phyloP scores from a whole-genome alignment of 1,140 invertebrate species.

The Ooceraea biroi region DNA sequence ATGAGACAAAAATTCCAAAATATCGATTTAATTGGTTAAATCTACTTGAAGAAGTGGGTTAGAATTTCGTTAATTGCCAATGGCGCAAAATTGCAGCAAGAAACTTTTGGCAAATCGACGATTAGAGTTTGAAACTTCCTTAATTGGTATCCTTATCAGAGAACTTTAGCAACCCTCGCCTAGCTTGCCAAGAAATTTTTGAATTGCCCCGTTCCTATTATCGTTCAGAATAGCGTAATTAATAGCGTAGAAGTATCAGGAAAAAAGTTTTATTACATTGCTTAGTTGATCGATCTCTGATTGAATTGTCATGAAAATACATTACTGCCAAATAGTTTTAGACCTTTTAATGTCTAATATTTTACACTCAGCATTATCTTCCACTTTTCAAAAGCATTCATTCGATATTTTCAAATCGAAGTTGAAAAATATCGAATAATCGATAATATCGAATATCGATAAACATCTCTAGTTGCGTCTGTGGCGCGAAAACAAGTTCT shows the following conservation, averaged over 20 bases:
- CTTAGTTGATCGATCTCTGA: conserved; percentile 28
- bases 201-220: conserved; percentile 60
- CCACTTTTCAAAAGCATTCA: no score
- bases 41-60: conserved; percentile 29
- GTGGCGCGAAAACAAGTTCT: no score
- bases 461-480: no score
- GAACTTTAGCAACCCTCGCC: conserved; percentile 67
- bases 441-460: no score
- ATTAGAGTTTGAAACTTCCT: conserved; percentile 49
- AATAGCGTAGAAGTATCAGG: not conserved
- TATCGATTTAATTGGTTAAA: conserved; percentile 36
- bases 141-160: conserved; percentile 51
- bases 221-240: conserved; percentile 30
- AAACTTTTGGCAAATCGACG: conserved; percentile 58
- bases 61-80: conserved; percentile 31
- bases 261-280: conserved; percentile 24
- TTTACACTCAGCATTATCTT: no score
- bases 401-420: no score
- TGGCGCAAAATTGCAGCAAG: conserved; percentile 50
- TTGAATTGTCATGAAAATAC: conserved; percentile 14
- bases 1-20: not conserved
- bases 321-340: conserved; percentile 31
- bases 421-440: no score
- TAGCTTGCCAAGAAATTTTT: conserved; percentile 74
- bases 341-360: conserved; percentile 1